These are phyloP conservation scores for Sternotherus odoratus DNA, from an alignment of 2,797 vertebrate genomes.

Conservation along the genomic window DNA sequence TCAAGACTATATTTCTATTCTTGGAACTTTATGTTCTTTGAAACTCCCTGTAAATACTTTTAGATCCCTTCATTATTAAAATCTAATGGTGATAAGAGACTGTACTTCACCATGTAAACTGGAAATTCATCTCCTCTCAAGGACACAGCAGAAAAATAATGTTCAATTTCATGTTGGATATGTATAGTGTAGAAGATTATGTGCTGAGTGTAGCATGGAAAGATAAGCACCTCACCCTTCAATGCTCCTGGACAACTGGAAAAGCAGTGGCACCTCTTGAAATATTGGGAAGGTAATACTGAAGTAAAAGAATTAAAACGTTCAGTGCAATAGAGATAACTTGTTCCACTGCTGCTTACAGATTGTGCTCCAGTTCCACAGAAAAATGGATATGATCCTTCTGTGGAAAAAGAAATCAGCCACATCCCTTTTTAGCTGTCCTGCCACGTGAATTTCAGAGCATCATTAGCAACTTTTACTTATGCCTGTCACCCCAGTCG, in stretches of 20 bases:
- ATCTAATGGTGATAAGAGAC: neutral
- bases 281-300: neutral
- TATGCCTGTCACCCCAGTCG: too few relatives aligned
- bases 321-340: neutral
- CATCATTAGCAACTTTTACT: neutral
- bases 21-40: neutral
- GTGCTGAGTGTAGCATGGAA: neutral
- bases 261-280: neutral
- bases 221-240: neutral
- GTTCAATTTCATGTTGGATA: neutral
- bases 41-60: neutral
- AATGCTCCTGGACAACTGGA: neutral
- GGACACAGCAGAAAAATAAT: neutral
- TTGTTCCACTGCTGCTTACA: neutral
- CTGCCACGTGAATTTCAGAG: neutral
- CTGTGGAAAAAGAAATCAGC: neutral
- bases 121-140: neutral
- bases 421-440: neutral
- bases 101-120: neutral
- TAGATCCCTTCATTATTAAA: neutral
- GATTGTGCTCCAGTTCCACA: rapidly evolving
- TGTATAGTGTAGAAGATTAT: neutral
- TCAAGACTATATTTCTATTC: neutral
- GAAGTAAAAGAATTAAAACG: neutral
- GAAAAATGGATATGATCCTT: neutral